phyloP scores from a whole-genome alignment of 2,113 vertebrate genomes.

The Murina feae region DNA sequence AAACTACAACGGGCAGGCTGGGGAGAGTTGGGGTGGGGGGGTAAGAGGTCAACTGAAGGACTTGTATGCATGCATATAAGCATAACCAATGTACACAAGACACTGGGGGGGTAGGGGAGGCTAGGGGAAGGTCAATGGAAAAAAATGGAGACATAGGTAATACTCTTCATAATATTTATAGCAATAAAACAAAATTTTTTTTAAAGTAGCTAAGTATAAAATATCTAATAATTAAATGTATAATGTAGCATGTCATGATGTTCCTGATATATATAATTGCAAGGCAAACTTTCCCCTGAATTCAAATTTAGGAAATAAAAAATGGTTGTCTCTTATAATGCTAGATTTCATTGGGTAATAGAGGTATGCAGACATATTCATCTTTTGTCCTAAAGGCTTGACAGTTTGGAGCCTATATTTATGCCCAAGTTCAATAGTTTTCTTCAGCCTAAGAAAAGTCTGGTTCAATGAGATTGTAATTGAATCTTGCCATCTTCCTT shows the following conservation, averaged over 20 bases:
- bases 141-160: too few relatives aligned
- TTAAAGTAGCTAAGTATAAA: background rate
- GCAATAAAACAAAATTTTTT: too few relatives aligned
- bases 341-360: background rate
- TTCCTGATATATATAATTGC: background rate
- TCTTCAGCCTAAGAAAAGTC: background rate
- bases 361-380: background rate
- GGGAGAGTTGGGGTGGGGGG: too few relatives aligned
- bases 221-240: background rate
- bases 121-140: too few relatives aligned
- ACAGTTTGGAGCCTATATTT: background rate
- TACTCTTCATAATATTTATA: too few relatives aligned
- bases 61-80: too few relatives aligned
- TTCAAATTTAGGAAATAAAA: constrained; percentile 1
- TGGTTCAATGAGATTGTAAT: background rate
- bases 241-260: background rate
- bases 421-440: background rate
- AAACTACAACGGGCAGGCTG: too few relatives aligned
- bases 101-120: too few relatives aligned
- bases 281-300: background rate
- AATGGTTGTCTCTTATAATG: background rate
- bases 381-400: background rate
- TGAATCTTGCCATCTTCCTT: background rate
- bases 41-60: too few relatives aligned
- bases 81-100: too few relatives aligned